Evolutionary conservation across 2,797 vertebrate genomes (phyloP).

Genomic region (Etheostoma perlongum): DNA sequence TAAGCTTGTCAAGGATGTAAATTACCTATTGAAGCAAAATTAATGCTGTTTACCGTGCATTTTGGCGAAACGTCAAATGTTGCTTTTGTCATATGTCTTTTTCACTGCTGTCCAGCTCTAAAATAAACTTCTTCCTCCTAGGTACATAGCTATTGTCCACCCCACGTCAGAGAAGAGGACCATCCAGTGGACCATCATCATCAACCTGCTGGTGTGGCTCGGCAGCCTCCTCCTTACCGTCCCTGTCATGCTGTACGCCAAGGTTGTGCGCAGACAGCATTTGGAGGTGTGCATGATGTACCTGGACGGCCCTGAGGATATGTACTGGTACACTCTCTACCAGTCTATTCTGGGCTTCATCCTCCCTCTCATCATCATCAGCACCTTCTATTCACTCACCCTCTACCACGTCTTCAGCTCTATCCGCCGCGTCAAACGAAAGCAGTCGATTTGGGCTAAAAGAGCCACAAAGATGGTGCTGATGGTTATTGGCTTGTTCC

Average conservation of each 20-base stretch:
- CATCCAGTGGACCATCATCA: slow-evolving; percentile 86
- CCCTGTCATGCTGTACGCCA: slow-evolving; percentile 87
- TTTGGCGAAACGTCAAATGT: slow-evolving; percentile 20
- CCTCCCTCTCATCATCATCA: slow-evolving; percentile 87
- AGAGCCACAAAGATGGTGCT: slow-evolving; percentile 88
- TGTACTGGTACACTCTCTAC: slow-evolving; percentile 91
- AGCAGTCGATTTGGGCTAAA: slow-evolving; percentile 86
- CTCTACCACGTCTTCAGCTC: slow-evolving; percentile 88
- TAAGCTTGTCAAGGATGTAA: slow-evolving; percentile 18
- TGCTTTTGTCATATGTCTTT: neutral
- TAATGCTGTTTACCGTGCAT: slow-evolving; percentile 4
- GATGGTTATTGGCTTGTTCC: slow-evolving; percentile 86
- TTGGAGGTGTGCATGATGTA: slow-evolving; percentile 85
- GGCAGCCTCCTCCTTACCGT: slow-evolving; percentile 87
- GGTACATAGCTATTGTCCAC: slow-evolving; percentile 88
- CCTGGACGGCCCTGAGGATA: slow-evolving; percentile 84
- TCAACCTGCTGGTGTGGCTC: slow-evolving; percentile 87
- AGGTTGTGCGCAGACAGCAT: slow-evolving; percentile 73
- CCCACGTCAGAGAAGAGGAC: slow-evolving; percentile 86
- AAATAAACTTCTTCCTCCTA: slow-evolving; percentile 44
- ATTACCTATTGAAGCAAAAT: slow-evolving; percentile 22
- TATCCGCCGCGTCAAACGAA: slow-evolving; percentile 85
- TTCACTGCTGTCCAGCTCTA: neutral
- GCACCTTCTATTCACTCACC: slow-evolving; percentile 88
- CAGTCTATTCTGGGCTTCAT: slow-evolving; percentile 88